Base-by-base conservation (phyloP, 2,888 invertebrate species). In the Caradrina kadenii region DNA sequence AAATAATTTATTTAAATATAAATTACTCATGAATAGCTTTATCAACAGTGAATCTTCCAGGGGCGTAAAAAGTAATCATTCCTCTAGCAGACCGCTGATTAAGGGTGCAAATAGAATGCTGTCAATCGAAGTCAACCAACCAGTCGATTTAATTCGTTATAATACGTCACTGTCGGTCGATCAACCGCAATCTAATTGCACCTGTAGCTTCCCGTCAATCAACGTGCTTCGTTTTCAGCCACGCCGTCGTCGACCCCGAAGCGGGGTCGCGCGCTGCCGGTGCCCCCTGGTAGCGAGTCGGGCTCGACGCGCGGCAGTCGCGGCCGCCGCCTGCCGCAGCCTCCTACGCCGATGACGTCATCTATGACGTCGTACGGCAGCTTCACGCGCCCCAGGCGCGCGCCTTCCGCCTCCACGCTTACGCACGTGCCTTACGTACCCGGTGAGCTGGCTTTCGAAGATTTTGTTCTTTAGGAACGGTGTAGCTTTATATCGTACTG, bases 241-340 rank as follows among this genome's bases (percentile, higher is more conserved):
- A 96, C 96, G 76, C 96, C 96, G 63, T 96, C 96, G 39, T 96
- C 96, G 69, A 96, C 96, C 45, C 95, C 95, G 19, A 94, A 94
- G 84, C 92, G 94, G 48, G 93, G 93, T 62, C 92, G 94, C 49
- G 93, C 93, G 70, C 81, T 94, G 61, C 94, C 94, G 2, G 87
- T 93, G 69, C 94, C 94, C 7, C 94, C 94, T 52, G 90, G 94
- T 79, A 93, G 93, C 79, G 94, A 95, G 83, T 89, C 93, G 17
- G 92, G 94, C 21, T 93, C 94, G 56, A 84, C 92, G 63, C 91
- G 94, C 39, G 88, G 90, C 79, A 87, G 90, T 19, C 92, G 94
- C 70, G 91, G 91, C 4, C 93, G 96, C 11, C 92, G 96, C 42
- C 86, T 95, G 68, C 94, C 95, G 13, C 93, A 92, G 54, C 95